Conservation (phyloP, 2,888 invertebrate genomes). For the Phengaris arion region DNA sequence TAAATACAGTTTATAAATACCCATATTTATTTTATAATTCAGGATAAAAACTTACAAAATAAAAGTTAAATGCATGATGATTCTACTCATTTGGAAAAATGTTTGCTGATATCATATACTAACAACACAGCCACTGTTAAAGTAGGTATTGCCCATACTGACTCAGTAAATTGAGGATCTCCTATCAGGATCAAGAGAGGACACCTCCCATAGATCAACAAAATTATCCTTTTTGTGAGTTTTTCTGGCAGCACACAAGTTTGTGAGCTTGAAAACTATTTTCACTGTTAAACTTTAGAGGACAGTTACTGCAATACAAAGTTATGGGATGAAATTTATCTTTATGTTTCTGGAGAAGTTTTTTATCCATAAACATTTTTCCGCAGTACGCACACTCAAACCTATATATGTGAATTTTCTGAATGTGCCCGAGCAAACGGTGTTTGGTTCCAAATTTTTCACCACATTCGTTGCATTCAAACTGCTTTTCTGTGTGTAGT, state of each 20-base stretch:
- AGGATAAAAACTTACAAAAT: too few species aligned
- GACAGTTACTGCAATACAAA: slow-evolving; percentile 27
- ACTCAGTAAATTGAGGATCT: too few species aligned
- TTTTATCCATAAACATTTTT: neutral
- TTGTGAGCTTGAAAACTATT: slow-evolving; percentile 8
- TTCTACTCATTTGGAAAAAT: too few species aligned
- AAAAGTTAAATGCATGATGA: too few species aligned
- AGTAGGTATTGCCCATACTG: too few species aligned
- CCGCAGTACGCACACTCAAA: slow-evolving; percentile 6
- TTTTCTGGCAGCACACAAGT: neutral
- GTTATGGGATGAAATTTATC: slow-evolving; percentile 10
- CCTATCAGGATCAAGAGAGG: too few species aligned
- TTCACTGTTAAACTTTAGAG: neutral
- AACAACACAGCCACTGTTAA: too few species aligned
- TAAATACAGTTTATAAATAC: too few species aligned
- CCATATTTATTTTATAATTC: too few species aligned
- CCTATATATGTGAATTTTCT: neutral
- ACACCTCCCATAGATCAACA: too few species aligned
- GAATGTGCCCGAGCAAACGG: slow-evolving; percentile 3
- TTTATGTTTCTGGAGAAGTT: slow-evolving; percentile 6
- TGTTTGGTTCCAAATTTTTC: slow-evolving; percentile 34
- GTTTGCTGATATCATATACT: too few species aligned
- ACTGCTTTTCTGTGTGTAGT: slow-evolving; percentile 34
- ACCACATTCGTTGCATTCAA: slow-evolving; percentile 41
- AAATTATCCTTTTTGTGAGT: neutral